Conservation (phyloP, 2,113 vertebrate genomes). For the Ginglymostoma cirratum region DNA sequence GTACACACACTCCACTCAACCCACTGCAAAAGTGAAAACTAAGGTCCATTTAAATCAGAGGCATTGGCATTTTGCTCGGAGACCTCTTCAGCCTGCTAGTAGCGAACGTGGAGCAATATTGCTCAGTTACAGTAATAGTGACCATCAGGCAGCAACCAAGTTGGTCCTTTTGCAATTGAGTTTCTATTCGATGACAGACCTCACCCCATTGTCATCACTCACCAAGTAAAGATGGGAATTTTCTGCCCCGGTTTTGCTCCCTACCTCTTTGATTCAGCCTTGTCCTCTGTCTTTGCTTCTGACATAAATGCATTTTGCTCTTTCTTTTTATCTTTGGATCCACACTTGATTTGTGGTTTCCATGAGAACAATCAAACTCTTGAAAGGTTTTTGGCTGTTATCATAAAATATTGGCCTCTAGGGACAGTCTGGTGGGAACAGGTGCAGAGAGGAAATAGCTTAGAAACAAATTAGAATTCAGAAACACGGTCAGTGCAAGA, state of each 20-base stretch:
- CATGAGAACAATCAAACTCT: not conserved
- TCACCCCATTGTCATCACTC: not conserved
- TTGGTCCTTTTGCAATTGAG: not conserved
- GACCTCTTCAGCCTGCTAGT: not conserved
- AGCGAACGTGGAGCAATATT: not conserved
- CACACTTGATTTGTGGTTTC: not conserved
- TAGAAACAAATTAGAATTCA: not conserved
- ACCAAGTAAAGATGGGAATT: not conserved
- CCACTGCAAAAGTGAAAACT: not conserved
- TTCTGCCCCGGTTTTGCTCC: not conserved
- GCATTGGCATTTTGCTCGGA: not conserved
- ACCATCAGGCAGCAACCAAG: not conserved
- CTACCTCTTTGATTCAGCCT: not conserved
- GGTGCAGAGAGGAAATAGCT: not conserved
- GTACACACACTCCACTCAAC: not conserved
- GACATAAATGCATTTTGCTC: not conserved
- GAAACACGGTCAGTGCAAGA: not conserved
- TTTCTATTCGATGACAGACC: not conserved
- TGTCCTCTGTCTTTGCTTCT: not conserved
- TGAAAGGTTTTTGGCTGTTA: not conserved
- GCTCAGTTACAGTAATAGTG: not conserved
- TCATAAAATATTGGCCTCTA: not conserved
- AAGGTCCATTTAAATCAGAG: not conserved
- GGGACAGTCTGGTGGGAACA: not conserved
- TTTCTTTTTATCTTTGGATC: not conserved